Base-by-base conservation (phyloP, 1,140 invertebrate species). In the Ceratoteleas bidentatus region DNA sequence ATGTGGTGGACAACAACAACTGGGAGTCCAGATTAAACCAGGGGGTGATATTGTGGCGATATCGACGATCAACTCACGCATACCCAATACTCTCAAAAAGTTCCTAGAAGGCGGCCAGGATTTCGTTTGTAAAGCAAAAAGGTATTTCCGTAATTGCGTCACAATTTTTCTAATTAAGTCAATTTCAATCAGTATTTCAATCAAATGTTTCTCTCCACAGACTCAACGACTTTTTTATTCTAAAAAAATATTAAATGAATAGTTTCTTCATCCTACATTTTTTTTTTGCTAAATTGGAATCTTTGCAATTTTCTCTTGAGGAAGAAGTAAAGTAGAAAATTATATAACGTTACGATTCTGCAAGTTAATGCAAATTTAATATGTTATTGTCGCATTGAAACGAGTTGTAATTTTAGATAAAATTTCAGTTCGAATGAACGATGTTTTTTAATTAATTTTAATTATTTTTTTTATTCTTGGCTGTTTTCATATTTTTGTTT, bases 21-120 rank as follows among this genome's bases (percentile, higher is more conserved):
- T 94, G n/a, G 93, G 93, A 0, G 93, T 93, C 0, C 93, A 94
- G 68, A 68, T 93, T 1, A 85, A 91, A 14, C 86, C 88, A 9
- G 92, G 91, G 24, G 92, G 93, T 7, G 93, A 93, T 76, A 93
- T 94, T 62, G 91, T 94, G 10, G 93, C 92, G 60, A 90, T 94
- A 13, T 94, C 93, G 53, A 91, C 91, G 0, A 90, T 93, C 0
- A 92, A 94, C 84, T 92, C 92, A 1, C 88, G 92, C 13, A 93
- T 94, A 65, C 93, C 94, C 0, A 94, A 93, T 65, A 91, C 90
- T 16, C 81, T 94, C 61, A 92, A 92, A 53, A 92, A 93, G 50
- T 94, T 94, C 75, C 85, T 94, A 15, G 88, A 91, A 34, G 88
- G 89, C n/a, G 93, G 93, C 8, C 86, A 90, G 6, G 88, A 88